A percentile compares a stretch with the other conserved stretches of the same genome.
Evolutionary conservation across 2,113 vertebrate genomes (phyloP).

Genomic region (Scytalopus superciliaris): DNA sequence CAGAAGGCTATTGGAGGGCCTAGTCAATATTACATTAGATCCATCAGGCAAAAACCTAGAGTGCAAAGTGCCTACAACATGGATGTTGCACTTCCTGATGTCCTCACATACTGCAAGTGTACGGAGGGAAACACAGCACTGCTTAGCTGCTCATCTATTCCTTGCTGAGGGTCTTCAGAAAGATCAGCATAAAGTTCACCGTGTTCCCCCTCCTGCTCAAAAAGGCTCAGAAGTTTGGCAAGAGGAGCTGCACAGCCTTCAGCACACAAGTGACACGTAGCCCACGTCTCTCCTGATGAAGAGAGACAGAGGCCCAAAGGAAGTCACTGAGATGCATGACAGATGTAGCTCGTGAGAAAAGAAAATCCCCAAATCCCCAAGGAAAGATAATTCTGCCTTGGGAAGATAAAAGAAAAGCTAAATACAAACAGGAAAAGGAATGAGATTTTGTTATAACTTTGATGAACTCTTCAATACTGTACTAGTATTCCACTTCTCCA

Average conservation of each 20-base stretch:
- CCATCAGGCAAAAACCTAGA: accelerated
- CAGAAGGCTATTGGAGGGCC: not conserved
- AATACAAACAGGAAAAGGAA: not conserved
- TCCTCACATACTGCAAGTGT: not conserved
- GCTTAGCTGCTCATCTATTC: not conserved
- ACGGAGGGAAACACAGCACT: not conserved
- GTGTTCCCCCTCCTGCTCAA: not conserved
- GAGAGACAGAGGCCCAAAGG: not conserved
- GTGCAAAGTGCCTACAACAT: not conserved
- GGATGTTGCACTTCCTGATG: not conserved
- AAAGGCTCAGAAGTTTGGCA: not conserved
- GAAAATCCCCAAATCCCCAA: not conserved
- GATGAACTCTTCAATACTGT: not conserved
- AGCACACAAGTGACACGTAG: not conserved
- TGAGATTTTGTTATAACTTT: not conserved
- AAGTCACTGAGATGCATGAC: not conserved
- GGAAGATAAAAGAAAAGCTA: not conserved
- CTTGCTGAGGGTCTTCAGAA: not conserved
- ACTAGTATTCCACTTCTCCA: not conserved
- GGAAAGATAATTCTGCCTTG: not conserved
- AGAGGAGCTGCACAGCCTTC: not conserved
- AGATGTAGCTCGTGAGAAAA: not conserved
- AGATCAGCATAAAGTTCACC: not conserved
- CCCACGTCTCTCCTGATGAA: not conserved
- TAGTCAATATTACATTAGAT: not conserved